A percentile compares a stretch with the other conserved stretches of the same genome.
phyloP scores from a whole-genome alignment of 2,113 vertebrate genomes.

The Daboia siamensis region DNA sequence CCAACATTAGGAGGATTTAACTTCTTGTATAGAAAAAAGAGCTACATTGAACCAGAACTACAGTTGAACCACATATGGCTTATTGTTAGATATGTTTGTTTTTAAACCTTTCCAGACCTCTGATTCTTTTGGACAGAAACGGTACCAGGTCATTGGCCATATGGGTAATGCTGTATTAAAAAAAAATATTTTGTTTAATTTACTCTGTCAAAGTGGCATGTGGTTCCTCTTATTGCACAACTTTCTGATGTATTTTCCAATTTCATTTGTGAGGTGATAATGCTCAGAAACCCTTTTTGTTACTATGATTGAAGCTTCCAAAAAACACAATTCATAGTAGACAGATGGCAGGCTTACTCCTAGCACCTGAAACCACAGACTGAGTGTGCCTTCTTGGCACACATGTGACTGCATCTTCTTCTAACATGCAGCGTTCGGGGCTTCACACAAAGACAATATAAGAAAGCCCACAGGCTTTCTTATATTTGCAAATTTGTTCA shows the following conservation, averaged over 20 bases:
- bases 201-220: neutral
- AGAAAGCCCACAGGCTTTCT: neutral
- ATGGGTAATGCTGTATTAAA: neutral
- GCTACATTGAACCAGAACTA: neutral
- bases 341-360: neutral
- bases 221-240: neutral
- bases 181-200: neutral
- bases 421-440: neutral
- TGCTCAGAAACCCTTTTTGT: neutral
- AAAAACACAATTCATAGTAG: neutral
- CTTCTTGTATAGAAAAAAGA: neutral
- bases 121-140: neutral
- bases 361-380: neutral
- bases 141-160: neutral
- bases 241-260: neutral
- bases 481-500: neutral
- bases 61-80: neutral
- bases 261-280: neutral
- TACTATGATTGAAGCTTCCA: neutral
- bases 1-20: neutral
- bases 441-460: neutral
- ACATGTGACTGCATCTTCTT: neutral
- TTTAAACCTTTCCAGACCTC: neutral
- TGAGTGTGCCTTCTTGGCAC: neutral
- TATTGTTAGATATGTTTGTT: neutral